Base-by-base conservation (phyloP, 2,888 invertebrate genomes). In the Lasius fuliginosus region DNA sequence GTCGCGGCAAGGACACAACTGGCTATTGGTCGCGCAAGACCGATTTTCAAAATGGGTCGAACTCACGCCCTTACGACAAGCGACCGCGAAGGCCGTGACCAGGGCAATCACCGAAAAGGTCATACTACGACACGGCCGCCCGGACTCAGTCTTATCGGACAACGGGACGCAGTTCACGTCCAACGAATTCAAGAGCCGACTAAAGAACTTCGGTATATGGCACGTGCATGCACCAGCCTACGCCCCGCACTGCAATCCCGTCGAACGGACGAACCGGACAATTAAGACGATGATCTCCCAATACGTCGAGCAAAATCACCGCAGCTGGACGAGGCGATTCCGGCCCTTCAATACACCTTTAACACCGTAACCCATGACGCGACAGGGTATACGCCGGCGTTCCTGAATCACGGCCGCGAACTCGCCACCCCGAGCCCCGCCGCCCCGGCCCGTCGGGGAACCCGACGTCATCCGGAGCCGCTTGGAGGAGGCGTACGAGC, bases 11-110 rank as follows among this genome's bases (percentile, higher is more conserved):
- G 56, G 56, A 2, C 23, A 56, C 23, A n/a, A 3, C 0, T 56
- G 56, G 23, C 56, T 56, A 0, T 1, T 56, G 0, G 3, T 4
- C 0, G 6, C n/a, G 11, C 23, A 56, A 2, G 23, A 56, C 3
- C 56, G 53, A 3, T 18, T 9, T n/a, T n/a, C 3, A 3, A 23
- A 23, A 3, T 56, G 23, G 3, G 23, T 1, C 0, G 46, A 46
- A 15, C 1, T 46, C 0, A 1, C 1, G 0, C 9, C 23, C 0
- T 23, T 56, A 0, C 56, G 15, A 0, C 15, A 15, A 0, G 23
- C 56, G 3, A 23, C 56, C 0, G 30, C 30, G 4, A 3, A 12
- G 4, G 27, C 11, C 15, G 30, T 60, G 1, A 30, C 30, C 3
- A 3, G 11, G n/a, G 23, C 56, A 0, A 23, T 18, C 4, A 18